Evolutionary conservation across 1,140 invertebrate genomes (phyloP), one percentile per base, ranked within the genome.

Genomic region (Oscheius sp.): DNA sequence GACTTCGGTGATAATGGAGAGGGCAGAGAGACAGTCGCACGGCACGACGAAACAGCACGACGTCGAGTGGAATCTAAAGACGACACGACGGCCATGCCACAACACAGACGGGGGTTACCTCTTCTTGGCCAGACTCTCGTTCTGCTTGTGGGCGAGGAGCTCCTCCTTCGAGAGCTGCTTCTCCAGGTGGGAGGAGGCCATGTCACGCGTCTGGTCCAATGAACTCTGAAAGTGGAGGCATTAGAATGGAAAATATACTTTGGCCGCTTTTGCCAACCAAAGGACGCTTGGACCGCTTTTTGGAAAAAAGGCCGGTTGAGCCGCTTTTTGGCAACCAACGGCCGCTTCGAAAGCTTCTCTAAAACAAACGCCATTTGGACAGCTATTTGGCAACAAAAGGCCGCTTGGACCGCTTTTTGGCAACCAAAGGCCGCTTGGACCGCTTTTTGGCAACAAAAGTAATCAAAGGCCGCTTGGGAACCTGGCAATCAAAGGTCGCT

Each of bases 121-220:
- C 69, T 78, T 78, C 58, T 73, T 72, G 20, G 68, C 77, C n/a
- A 69, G 55, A 32, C 36, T 68, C 38, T 73, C 61, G 20, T 72
- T 42, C 15, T 76, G 61, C 13, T 70, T 74, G 18, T 75, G 62
- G 29, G 70, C 73, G 15, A 75, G 64, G 36, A 76, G 58, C 28
- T 77, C 76, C 26, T 77, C 76, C 31, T 74, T 77, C 18, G 76
- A 76, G 18, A 66, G 58, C 18, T 61, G 38, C 29, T 52, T 32
- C n/a, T 74, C 72, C 49, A 74, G n/a, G 1, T 15, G 15, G n/a
- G 38, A 58, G 36, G 36, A 29, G 3, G 26, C 26, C 7, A n/a
- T 10, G n/a, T 45, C 42, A 15, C 15, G 23, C 23, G 35, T 35
- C n/a, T 55, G 46, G 66, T 68, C 66, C 3, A 68, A 18, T 3